Evolutionary conservation across 2,888 invertebrate species (phyloP), one percentile per base, ranked within the genome.

Genomic region (Xanthorhoe designata): DNA sequence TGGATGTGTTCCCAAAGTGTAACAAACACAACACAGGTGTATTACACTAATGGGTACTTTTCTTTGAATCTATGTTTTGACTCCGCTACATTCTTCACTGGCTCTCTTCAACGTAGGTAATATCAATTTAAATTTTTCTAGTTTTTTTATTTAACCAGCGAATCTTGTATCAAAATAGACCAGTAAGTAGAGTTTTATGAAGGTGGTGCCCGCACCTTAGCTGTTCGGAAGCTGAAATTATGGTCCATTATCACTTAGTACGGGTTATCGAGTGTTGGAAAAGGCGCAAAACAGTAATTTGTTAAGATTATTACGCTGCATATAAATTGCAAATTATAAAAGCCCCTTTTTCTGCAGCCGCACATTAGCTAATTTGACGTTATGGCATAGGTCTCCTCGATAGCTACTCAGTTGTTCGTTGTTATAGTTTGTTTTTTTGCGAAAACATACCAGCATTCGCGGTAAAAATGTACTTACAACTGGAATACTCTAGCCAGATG

Each of bases 301-400:
- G 72, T 73, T 74, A 75, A 75, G 62, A 69, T 65, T 73, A 73
- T 73, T 70, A 65, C 59, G 68, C 69, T 71, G 75, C 67, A 77
- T 75, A 75, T 72, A 75, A 76, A 80, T 74, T 70, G 68, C 62
- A 67, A 68, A 74, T 74, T 75, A 73, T 68, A 70, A 72, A 63
- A 62, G 61, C 38, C 60, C 61, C 63, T 74, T 67, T 66, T 77
- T 71, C 69, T 69, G 59, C 64, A 47, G 35, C 17, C 32, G 49
- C 56, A 32, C 57, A 65, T 71, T 61, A 69, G 61, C 56, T 66
- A 69, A 68, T 66, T 65, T 59, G 9, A 49, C 54, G 54, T 35
- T 42, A 42, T 13, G 38, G 38, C 38, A 13, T 42, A 42, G 13
- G 38, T 42, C 13, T 42, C 38, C 13, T 7, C 6, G 6, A 32